Percentiles rank a stretch among this genome's conserved stretches.
phyloP scores from a whole-genome alignment of 2,888 invertebrate genomes.

The Phaonia tiefii region DNA sequence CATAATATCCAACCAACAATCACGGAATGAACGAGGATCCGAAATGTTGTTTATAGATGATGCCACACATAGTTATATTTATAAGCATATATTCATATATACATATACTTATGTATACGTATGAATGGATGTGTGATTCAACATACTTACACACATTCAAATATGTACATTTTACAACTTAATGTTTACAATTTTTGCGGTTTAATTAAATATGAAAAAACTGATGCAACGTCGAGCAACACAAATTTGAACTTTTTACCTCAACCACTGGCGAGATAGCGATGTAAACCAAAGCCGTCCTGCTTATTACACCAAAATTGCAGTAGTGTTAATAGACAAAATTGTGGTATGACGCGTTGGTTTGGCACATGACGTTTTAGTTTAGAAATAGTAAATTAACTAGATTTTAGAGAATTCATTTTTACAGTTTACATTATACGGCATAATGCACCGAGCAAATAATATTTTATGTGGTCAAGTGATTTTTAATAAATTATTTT shows the following conservation, averaged over 20 bases:
- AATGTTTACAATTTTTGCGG: too few relatives aligned
- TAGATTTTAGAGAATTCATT: too few relatives aligned
- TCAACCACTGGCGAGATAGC: slow-evolving; percentile 34
- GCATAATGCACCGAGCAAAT: too few relatives aligned
- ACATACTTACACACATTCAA: too few relatives aligned
- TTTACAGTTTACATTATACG: too few relatives aligned
- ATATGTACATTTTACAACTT: not conserved
- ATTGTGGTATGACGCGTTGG: not conserved
- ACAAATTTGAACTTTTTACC: too few relatives aligned
- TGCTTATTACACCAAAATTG: slow-evolving; percentile 39
- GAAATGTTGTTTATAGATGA: slow-evolving; percentile 4
- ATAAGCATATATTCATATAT: not conserved
- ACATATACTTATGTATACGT: slow-evolving; percentile 4
- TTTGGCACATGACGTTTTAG: too few relatives aligned
- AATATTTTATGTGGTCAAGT: too few relatives aligned
- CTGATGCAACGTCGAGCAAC: slow-evolving; percentile 16
- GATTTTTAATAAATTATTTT: too few relatives aligned
- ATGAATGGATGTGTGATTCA: not conserved
- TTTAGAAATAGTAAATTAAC: too few relatives aligned
- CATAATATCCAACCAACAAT: slow-evolving; percentile 35
- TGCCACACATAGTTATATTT: not conserved
- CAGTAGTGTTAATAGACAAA: slow-evolving; percentile 1
- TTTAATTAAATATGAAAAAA: slow-evolving; percentile 61
- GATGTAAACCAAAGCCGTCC: slow-evolving; percentile 32
- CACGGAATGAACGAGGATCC: slow-evolving; percentile 35